Conservation (phyloP, 2,888 invertebrate species). For the Nymphalis polychloros region DNA sequence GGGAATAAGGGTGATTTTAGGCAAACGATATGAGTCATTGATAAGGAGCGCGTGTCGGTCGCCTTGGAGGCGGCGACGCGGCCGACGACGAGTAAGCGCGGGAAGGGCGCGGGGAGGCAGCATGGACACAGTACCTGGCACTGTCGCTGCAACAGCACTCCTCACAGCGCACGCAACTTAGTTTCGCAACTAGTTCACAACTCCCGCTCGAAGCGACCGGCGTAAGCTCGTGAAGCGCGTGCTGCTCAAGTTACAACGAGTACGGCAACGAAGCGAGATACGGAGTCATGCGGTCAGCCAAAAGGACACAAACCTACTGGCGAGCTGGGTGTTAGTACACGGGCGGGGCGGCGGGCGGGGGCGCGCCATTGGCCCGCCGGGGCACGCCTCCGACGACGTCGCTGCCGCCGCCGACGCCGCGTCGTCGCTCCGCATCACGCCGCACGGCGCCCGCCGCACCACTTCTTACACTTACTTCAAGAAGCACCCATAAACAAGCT, state of each 20-base stretch:
- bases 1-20: conserved; percentile 46
- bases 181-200: conserved; percentile 68
- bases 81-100: conserved; percentile 45
- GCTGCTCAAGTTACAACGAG: conserved; percentile 72
- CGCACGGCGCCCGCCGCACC: conserved; percentile 43
- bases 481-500: conserved; percentile 6
- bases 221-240: conserved; percentile 76
- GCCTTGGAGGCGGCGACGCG: conserved; percentile 49
- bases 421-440: conserved; percentile 44
- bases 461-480: conserved; percentile 47
- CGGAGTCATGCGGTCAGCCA: conserved; percentile 83
- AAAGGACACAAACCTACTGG: conserved; percentile 83
- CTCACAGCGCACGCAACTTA: conserved; percentile 56
- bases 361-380: conserved; percentile 75
- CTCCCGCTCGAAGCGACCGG: conserved; percentile 63
- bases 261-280: conserved; percentile 81
- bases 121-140: conserved; percentile 70
- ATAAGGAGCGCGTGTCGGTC: conserved; percentile 57
- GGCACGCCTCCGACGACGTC: conserved; percentile 70
- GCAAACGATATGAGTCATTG: conserved; percentile 57
- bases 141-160: conserved; percentile 67
- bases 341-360: conserved; percentile 63
- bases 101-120: conserved; percentile 46
- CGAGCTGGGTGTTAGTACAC: conserved; percentile 69
- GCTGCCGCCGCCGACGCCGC: conserved; percentile 48